phyloP scores from a whole-genome alignment of 2,888 invertebrate genomes.

The Xestoiulus laeticollis region DNA sequence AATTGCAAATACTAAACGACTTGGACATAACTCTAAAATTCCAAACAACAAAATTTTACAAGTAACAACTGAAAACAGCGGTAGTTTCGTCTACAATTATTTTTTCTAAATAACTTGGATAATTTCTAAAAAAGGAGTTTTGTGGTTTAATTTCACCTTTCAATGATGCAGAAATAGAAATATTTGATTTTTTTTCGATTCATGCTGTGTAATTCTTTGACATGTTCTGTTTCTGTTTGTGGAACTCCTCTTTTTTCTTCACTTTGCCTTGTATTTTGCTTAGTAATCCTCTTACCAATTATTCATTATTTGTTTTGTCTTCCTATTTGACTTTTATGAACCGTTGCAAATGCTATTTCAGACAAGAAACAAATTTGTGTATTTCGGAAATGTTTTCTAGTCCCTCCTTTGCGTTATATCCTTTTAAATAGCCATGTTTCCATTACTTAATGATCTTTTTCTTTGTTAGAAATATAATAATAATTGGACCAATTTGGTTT shows the following conservation, averaged over 20 bases:
- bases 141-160: background rate
- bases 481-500: no score
- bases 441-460: background rate
- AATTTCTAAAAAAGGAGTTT: background rate
- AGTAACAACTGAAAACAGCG: background rate
- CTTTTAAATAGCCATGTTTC: background rate
- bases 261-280: background rate
- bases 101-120: background rate
- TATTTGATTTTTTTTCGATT: background rate
- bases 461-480: background rate
- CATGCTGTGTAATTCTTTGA: conserved; percentile 32
- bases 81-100: background rate
- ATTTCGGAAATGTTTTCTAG: background rate
- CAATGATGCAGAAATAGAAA: background rate
- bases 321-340: conserved; percentile 2
- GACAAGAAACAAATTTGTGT: background rate
- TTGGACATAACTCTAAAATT: background rate
- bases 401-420: background rate
- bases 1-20: background rate
- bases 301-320: conserved; percentile 15
- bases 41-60: background rate
- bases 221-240: background rate
- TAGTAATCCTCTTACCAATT: conserved; percentile 12
- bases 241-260: background rate
- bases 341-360: background rate